Percentiles rank a stretch among this genome's conserved stretches.
Evolutionary conservation across 2,797 vertebrate genomes (phyloP).

Genomic region (Taeniopygia guttata): DNA sequence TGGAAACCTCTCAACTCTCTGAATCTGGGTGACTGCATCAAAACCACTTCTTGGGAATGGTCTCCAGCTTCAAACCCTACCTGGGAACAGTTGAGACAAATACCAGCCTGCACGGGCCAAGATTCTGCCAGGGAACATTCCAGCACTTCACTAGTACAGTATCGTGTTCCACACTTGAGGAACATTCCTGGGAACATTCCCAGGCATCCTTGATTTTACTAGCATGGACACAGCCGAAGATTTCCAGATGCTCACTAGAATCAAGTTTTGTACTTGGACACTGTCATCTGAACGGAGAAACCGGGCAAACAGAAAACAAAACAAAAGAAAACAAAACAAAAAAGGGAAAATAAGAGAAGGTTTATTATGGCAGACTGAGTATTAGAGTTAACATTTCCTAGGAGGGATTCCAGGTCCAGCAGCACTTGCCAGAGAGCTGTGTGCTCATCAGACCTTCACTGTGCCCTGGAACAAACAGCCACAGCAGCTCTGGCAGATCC

Average conservation of each 20-base stretch:
- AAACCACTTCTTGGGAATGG: neutral
- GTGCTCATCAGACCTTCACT: neutral
- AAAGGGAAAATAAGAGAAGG: neutral
- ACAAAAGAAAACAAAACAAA: accelerated
- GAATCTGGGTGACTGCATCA: neutral
- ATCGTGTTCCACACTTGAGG: constrained; percentile 28
- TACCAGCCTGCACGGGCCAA: neutral
- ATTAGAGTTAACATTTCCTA: neutral
- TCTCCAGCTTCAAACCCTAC: neutral
- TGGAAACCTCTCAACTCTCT: neutral
- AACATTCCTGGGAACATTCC: constrained; percentile 60
- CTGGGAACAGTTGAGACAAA: constrained; percentile 37
- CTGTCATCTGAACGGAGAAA: neutral
- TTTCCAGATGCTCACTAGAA: constrained; percentile 49
- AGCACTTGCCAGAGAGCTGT: neutral
- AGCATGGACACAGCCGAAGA: constrained; percentile 1
- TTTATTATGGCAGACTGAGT: neutral
- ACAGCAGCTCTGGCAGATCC: neutral
- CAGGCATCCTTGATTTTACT: constrained; percentile 56
- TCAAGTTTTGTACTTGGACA: neutral
- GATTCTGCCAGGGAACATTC: constrained; percentile 50
- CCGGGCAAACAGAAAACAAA: neutral
- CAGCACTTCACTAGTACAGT: constrained; percentile 19
- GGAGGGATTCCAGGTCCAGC: neutral
- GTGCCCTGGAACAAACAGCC: neutral